These are phyloP conservation scores for Matsumurasca onukii DNA, from an alignment of 1,140 invertebrate genomes.

Conservation along the genomic window DNA sequence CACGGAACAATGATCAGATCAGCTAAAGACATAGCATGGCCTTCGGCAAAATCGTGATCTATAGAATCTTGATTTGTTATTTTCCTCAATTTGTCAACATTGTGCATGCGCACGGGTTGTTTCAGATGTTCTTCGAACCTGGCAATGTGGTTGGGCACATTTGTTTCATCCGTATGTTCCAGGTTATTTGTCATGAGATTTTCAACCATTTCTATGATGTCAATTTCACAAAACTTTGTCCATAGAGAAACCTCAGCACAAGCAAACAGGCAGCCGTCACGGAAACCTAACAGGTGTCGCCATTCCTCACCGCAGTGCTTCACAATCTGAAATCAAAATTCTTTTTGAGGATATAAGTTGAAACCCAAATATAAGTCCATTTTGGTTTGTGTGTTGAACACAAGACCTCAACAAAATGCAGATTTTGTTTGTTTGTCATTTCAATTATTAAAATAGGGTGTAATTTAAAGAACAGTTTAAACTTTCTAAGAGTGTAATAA, in stretches of 20 bases:
- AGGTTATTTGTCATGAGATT: slow-evolving; percentile 21
- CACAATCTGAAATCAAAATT: slow-evolving; percentile 36
- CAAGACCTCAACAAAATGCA: too few relatives aligned
- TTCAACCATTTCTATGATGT: slow-evolving; percentile 35
- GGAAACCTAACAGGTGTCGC: slow-evolving; percentile 63
- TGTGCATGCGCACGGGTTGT: slow-evolving; percentile 84
- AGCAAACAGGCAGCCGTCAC: slow-evolving; percentile 72
- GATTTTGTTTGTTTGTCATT: too few relatives aligned
- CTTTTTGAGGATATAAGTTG: too few relatives aligned
- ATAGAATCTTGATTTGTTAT: slow-evolving; percentile 40
- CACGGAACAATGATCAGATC: slow-evolving; percentile 80
- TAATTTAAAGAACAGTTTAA: too few relatives aligned
- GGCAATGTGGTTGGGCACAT: slow-evolving; percentile 61
- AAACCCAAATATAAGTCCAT: too few relatives aligned
- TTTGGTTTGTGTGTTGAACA: too few relatives aligned
- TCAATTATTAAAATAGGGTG: too few relatives aligned
- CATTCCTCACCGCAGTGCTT: slow-evolving; percentile 33
- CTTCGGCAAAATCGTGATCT: slow-evolving; percentile 79
- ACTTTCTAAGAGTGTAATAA: too few relatives aligned
- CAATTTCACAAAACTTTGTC: slow-evolving; percentile 87
- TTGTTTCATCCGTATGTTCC: not conserved
- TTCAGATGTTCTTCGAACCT: slow-evolving; percentile 83
- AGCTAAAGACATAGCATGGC: slow-evolving; percentile 76
- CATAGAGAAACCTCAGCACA: slow-evolving; percentile 84
- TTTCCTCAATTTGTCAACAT: slow-evolving; percentile 68